phyloP scores from a whole-genome alignment of 1,140 invertebrate species.

The Drosophila lowei region DNA sequence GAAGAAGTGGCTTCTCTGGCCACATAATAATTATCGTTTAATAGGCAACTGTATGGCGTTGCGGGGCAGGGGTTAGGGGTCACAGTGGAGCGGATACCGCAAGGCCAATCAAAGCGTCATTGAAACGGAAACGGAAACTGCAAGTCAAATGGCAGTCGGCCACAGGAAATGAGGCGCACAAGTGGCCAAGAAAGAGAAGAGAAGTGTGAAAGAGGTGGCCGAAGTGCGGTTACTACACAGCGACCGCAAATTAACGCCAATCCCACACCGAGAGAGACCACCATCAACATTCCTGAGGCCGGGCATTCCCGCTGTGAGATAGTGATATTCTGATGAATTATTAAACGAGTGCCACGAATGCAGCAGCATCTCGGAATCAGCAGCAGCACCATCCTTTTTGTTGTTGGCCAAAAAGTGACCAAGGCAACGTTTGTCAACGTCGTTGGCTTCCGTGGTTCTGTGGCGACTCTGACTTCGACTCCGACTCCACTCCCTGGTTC shows the following conservation, averaged over 20 bases:
- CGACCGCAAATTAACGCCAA: constrained; percentile 71
- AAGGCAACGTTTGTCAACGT: constrained; percentile 59
- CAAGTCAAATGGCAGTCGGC: constrained; percentile 76
- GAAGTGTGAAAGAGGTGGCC: constrained; percentile 5
- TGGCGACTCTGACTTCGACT: not conserved
- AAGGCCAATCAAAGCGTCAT: constrained; percentile 80
- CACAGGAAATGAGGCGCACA: constrained; percentile 76
- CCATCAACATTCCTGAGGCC: not conserved
- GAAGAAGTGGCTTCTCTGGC: constrained; percentile 24
- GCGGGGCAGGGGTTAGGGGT: not conserved
- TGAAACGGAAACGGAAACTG: constrained; percentile 80
- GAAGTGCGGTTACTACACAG: constrained; percentile 21
- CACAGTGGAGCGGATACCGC: constrained; percentile 50
- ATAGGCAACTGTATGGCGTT: constrained; percentile 33
- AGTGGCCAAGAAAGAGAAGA: constrained; percentile 28
- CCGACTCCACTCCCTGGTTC: not conserved
- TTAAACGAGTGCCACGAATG: constrained; percentile 53
- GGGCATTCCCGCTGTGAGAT: not conserved
- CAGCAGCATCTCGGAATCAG: constrained; percentile 37
- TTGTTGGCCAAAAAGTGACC: constrained; percentile 26
- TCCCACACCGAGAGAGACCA: constrained; percentile 15
- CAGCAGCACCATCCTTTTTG: constrained; percentile 7
- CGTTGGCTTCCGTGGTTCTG: not conserved
- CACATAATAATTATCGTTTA: constrained; percentile 70
- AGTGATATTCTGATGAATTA: constrained; percentile 64